Base-by-base conservation (phyloP, 2,888 invertebrate species). In the Nephrotoma flavescens region DNA sequence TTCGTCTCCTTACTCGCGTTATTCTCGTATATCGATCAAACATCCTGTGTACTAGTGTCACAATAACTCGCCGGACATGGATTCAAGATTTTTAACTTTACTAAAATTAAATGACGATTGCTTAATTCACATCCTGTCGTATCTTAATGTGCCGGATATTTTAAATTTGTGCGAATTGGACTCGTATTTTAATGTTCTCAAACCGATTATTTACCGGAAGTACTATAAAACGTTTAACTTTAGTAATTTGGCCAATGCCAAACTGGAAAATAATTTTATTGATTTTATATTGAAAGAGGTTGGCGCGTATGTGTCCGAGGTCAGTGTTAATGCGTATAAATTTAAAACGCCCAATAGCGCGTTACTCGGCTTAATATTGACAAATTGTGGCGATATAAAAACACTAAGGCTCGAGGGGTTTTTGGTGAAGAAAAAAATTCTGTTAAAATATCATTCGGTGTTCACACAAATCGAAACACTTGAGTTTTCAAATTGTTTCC, bases 101-200 rank as follows among this genome's bases (percentile, higher is more conserved):
- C 11, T 19, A 4, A 42, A 44, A 41, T 86, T 86, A 57, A 86
- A 86, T 9, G 86, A 86, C 42, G 86, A 86, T 86, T 86, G 86
- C 42, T 52, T 86, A 52, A 41, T 86, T 6, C 86, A 86, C 19
- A 52, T 86, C 2, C 19, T 86, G 12, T 86, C 86, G 5, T 86
- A 57, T 86, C 42, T 86, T 7, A 52, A 86, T 42, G 12, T 86
- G 1, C n/a, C 57, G 7, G 86, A 86, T 57, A 41, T 86, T 41
- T 42, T 41, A 41, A 57, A 52, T 86, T 41, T 86, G n/a, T 15
- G 57, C 41, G n/a, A n/a, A 31, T 41, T 86, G 9, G 52, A 31
- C 19, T 2, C 41, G 12, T 41, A 57, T 11, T 57, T 57, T 15
- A 31, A 41, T 42, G 41, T 57, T n/a, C 31, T 86, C 15, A 41